These are phyloP conservation scores for Calypte anna DNA, from an alignment of 2,113 vertebrate species.

Conservation along the genomic window DNA sequence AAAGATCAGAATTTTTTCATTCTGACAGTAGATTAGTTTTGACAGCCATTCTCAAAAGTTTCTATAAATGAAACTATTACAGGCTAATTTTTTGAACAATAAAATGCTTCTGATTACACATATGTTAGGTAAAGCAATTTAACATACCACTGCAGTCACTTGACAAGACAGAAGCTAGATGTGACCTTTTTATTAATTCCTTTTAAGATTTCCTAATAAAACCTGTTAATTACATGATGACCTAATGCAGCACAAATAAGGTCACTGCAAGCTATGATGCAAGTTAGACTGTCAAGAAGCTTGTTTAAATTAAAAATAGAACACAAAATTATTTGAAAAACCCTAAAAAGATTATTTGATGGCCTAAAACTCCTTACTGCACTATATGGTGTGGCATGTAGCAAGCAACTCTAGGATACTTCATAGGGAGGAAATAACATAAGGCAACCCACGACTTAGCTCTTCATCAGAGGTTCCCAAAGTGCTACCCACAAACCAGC, in stretches of 20 bases:
- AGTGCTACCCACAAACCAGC: not conserved
- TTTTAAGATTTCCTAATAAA: not conserved
- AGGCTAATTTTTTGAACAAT: not conserved
- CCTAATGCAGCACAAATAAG: not conserved
- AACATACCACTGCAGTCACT: not conserved
- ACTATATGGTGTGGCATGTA: not conserved
- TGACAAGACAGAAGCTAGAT: not conserved
- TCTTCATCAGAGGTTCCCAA: not conserved
- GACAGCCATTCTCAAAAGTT: not conserved
- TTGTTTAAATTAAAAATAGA: not conserved
- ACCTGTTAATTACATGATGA: not conserved
- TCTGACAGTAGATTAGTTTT: not conserved
- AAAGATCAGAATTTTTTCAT: not conserved
- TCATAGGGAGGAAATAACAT: not conserved
- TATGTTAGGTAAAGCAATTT: not conserved
- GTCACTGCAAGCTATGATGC: not conserved
- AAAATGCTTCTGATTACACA: not conserved
- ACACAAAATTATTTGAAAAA: not conserved
- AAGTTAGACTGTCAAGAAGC: not conserved
- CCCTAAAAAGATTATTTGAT: not conserved
- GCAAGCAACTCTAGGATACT: not conserved
- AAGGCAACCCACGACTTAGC: not conserved
- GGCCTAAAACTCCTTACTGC: not conserved
- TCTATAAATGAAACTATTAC: not conserved
- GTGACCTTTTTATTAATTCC: not conserved